These are phyloP conservation scores for Dastarcus helophoroides DNA, from an alignment of 2,888 invertebrate genomes.

Conservation along the genomic window DNA sequence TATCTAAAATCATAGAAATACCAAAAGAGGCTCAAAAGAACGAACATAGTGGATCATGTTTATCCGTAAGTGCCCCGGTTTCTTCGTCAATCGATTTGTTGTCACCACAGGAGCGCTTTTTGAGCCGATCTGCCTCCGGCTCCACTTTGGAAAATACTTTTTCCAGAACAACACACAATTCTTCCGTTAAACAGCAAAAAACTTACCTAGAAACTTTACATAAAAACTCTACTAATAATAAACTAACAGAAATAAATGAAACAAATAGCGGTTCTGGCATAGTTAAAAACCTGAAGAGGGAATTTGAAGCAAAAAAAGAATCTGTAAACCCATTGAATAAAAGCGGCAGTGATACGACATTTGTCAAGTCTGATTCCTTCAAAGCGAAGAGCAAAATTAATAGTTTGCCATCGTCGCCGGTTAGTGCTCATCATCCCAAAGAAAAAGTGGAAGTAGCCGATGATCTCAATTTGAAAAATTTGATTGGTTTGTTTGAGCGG, in stretches of 20 bases:
- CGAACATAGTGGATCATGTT: slow-evolving; percentile 34
- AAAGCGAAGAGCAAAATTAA: slow-evolving; percentile 15
- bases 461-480: slow-evolving; percentile 59
- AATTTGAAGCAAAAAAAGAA: slow-evolving; percentile 81
- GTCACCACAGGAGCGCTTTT: slow-evolving; percentile 25
- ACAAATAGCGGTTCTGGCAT: slow-evolving; percentile 46
- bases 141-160: slow-evolving; percentile 23
- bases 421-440: slow-evolving; percentile 42
- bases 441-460: slow-evolving; percentile 32
- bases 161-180: slow-evolving; percentile 36
- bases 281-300: slow-evolving; percentile 76
- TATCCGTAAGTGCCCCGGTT: slow-evolving; percentile 53
- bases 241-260: slow-evolving; percentile 5
- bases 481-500: slow-evolving; percentile 71
- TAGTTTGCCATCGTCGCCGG: slow-evolving; percentile 53
- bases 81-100: slow-evolving; percentile 39
- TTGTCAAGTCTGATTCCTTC: slow-evolving; percentile 6
- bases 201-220: slow-evolving; percentile 40
- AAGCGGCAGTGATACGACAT: too few species aligned
- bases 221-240: slow-evolving; percentile 29
- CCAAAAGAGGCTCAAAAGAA: slow-evolving; percentile 27
- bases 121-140: slow-evolving; percentile 32
- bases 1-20: slow-evolving; percentile 44
- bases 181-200: slow-evolving; percentile 44
- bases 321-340: too few species aligned